A percentile compares a stretch with the other conserved stretches of the same genome.
Conservation (phyloP, 64 coral and sea anemone species). For the Hydrozoanthus tunicans region DNA sequence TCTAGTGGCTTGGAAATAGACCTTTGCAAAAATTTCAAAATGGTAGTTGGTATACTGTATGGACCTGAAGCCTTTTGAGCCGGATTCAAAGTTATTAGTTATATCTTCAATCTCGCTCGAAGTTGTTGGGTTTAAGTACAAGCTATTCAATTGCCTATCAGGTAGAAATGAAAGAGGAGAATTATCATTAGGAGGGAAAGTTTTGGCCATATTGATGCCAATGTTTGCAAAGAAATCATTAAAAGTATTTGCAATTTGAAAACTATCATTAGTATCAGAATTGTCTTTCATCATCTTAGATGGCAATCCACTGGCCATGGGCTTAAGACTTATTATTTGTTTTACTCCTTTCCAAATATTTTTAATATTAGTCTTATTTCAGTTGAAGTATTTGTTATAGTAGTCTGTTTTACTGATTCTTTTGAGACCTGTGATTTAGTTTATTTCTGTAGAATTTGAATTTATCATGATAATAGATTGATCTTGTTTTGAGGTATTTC, state of each 20-base stretch:
- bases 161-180: background rate
- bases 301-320: background rate
- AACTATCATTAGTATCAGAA: background rate
- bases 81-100: background rate
- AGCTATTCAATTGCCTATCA: background rate
- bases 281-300: constrained; percentile 7
- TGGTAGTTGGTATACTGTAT: constrained; percentile 4
- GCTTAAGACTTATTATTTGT: constrained; percentile 25
- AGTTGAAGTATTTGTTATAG: background rate
- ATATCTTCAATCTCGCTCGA: background rate
- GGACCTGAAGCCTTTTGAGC: background rate
- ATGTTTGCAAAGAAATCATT: constrained; percentile 19
- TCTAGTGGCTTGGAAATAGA: constrained; percentile 25
- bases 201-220: background rate
- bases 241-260: constrained; percentile 22
- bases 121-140: background rate
- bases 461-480: background rate
- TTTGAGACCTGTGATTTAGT: background rate
- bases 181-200: background rate
- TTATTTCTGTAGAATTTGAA: constrained; percentile 13
- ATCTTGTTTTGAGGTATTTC: background rate
- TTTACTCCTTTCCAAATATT: constrained; percentile 10
- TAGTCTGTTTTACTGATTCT: constrained; percentile 4
- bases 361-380: background rate
- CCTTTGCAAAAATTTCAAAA: background rate